These are phyloP conservation scores for Melanotaenia maccullochi DNA, from an alignment of 2,797 vertebrate species.

Conservation along the genomic window DNA sequence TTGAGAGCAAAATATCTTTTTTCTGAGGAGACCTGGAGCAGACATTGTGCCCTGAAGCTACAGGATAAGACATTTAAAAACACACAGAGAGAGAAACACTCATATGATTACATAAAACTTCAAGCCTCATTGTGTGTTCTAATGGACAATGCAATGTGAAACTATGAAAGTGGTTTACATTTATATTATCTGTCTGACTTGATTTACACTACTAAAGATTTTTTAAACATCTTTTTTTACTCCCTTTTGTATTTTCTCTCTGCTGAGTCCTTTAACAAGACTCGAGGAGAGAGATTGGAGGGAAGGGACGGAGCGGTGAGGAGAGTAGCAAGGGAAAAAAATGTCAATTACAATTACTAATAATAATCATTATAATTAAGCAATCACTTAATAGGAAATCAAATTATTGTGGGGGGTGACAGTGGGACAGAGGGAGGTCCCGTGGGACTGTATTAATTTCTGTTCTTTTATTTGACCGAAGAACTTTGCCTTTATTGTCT, in stretches of 20 bases:
- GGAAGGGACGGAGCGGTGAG: conserved; percentile 30
- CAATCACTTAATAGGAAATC: conserved; percentile 86
- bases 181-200: conserved; percentile 8
- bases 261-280: conserved; percentile 30
- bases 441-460: conserved; percentile 81
- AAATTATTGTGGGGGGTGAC: conserved; percentile 81
- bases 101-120: conserved; percentile 68
- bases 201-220: not conserved
- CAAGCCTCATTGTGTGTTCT: conserved; percentile 23
- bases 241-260: conserved; percentile 17
- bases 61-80: conserved; percentile 42
- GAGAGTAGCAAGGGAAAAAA: conserved; percentile 46
- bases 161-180: conserved; percentile 23
- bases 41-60: conserved; percentile 74
- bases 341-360: conserved; percentile 85
- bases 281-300: conserved; percentile 10
- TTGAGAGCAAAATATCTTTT: conserved; percentile 62
- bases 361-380: conserved; percentile 88
- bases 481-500: conserved; percentile 80
- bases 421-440: conserved; percentile 72
- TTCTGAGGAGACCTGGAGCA: conserved; percentile 58
- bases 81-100: conserved; percentile 37
- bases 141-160: not conserved
- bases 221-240: not conserved
- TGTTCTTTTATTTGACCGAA: conserved; percentile 73